phyloP scores from a whole-genome alignment of 2,113 vertebrate species.

The Marmota flaviventris region DNA sequence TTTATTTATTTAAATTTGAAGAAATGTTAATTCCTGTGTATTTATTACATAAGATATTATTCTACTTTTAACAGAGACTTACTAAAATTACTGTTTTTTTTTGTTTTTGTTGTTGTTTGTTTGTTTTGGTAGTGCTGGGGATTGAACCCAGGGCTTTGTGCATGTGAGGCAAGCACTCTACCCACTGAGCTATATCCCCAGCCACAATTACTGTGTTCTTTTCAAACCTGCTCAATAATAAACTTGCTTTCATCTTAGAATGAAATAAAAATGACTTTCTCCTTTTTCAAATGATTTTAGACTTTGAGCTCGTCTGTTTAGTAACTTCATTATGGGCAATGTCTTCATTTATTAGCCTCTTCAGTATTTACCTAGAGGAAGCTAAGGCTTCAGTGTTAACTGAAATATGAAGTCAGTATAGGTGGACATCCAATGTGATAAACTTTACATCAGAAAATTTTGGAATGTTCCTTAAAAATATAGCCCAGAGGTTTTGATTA shows the following conservation, averaged over 20 bases:
- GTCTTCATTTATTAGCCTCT: conserved; percentile 25
- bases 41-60: conserved; percentile 60
- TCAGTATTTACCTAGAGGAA: conserved; percentile 9
- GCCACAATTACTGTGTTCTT: conserved; percentile 34
- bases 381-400: neutral
- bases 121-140: too few relatives aligned
- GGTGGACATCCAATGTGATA: neutral
- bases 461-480: neutral
- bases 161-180: too few relatives aligned
- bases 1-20: conserved; percentile 60
- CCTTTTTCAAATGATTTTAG: conserved; percentile 21
- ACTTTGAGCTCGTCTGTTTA: neutral
- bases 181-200: too few relatives aligned
- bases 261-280: conserved; percentile 31
- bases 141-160: too few relatives aligned
- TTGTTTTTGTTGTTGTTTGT: neutral
- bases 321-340: neutral
- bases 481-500: neutral
- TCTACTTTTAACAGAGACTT: conserved; percentile 45
- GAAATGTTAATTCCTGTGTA: conserved; percentile 42
- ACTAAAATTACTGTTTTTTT: conserved; percentile 50
- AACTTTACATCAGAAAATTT: neutral
- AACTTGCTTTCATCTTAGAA: conserved; percentile 61
- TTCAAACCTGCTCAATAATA: conserved; percentile 52
- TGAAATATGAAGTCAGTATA: neutral